These are phyloP conservation scores for Eucriotettix oculatus DNA, from an alignment of 2,888 invertebrate genomes.

Conservation along the genomic window DNA sequence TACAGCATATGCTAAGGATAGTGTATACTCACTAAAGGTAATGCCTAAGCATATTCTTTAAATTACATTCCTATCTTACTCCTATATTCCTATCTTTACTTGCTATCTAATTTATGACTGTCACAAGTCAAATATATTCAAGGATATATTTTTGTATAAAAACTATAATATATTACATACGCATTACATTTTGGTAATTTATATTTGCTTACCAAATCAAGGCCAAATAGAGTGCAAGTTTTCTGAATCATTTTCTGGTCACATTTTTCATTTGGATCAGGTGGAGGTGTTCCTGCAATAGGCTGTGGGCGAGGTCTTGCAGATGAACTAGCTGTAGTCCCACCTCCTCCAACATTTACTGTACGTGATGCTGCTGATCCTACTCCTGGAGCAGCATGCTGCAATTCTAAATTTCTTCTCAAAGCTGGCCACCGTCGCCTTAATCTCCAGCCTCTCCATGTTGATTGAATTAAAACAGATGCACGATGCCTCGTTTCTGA, in stretches of 20 bases:
- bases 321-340: conserved; percentile 19
- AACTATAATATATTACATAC: not conserved
- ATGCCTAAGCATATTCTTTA: no score
- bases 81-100: no score
- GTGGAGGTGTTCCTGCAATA: conserved; percentile 74
- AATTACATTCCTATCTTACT: no score
- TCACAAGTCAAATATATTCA: no score
- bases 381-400: conserved; percentile 17
- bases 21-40: no score
- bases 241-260: conserved; percentile 79
- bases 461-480: conserved; percentile 65
- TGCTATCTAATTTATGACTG: no score
- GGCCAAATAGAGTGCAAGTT: conserved; percentile 76
- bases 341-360: conserved; percentile 13
- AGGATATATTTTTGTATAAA: no score
- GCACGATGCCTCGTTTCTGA: conserved; percentile 61
- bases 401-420: conserved; percentile 24
- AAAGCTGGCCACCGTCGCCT: conserved; percentile 47
- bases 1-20: no score
- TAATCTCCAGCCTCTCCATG: conserved; percentile 68
- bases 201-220: conserved; percentile 52
- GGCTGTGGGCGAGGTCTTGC: conserved; percentile 74
- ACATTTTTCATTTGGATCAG: conserved; percentile 68
- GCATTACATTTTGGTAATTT: not conserved
- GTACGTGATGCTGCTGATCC: conserved; percentile 12